These are phyloP conservation scores for Gobio gobio DNA, from an alignment of 2,113 vertebrate species.

Conservation along the genomic window DNA sequence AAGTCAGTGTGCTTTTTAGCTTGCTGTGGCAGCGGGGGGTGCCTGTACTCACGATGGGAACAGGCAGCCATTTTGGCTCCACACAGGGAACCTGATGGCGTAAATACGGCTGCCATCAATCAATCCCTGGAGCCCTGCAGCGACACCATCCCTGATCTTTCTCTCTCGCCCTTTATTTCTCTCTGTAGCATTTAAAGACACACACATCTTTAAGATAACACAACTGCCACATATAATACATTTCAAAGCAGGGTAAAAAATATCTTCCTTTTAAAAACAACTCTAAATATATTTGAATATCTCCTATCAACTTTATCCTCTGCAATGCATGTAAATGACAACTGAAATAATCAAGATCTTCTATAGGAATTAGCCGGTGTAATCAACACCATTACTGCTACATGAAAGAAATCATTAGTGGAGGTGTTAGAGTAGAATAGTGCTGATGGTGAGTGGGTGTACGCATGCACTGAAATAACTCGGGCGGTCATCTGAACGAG, in stretches of 20 bases:
- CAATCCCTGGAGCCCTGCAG: conserved; percentile 66
- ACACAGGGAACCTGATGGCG: conserved; percentile 70
- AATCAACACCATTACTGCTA: conserved; percentile 24
- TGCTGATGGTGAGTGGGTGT: conserved; percentile 20
- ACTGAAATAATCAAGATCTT: conserved; percentile 24
- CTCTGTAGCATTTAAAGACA: conserved; percentile 60
- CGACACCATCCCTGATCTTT: conserved; percentile 62
- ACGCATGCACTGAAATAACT: conserved; percentile 42
- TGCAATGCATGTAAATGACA: not conserved
- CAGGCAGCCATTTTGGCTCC: conserved; percentile 74
- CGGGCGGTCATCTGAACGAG: conserved; percentile 35
- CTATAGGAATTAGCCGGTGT: not conserved
- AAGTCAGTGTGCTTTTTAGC: conserved; percentile 59
- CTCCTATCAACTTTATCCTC: not conserved
- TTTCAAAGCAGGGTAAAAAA: not conserved
- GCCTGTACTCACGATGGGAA: conserved; percentile 71
- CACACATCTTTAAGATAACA: conserved; percentile 43
- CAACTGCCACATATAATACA: conserved; percentile 33
- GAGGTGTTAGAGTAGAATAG: conserved; percentile 26
- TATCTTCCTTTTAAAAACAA: not conserved
- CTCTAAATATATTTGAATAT: not conserved
- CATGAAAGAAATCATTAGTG: conserved; percentile 30
- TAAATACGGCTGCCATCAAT: conserved; percentile 73
- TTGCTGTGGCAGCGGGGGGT: conserved; percentile 52
- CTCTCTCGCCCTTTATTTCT: conserved; percentile 41